Evolutionary conservation across 2,888 invertebrate genomes (phyloP).

Genomic region (Notocelia uddmanniana): DNA sequence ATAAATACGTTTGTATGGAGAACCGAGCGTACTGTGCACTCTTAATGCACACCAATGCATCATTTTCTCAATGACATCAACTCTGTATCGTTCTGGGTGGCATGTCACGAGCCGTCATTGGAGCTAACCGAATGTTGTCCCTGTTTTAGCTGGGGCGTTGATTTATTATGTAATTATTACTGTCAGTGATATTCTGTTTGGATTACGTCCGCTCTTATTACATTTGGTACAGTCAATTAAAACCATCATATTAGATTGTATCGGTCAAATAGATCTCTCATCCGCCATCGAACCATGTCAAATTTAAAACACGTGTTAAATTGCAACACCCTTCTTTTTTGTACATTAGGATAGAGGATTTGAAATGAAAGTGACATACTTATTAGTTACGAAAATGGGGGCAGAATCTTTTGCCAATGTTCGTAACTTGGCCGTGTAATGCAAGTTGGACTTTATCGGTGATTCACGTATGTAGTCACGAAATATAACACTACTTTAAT

Average conservation of each 20-base stretch:
- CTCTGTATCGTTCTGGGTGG: neutral
- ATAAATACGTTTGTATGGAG: too few species aligned
- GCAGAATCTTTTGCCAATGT: too few species aligned
- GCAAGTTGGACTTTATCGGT: too few species aligned
- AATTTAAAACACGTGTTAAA: neutral
- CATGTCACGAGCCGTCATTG: neutral
- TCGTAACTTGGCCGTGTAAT: too few species aligned
- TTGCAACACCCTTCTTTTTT: neutral
- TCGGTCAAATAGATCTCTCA: neutral
- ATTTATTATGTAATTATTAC: conserved; percentile 3
- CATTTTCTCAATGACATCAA: neutral
- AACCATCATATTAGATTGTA: neutral
- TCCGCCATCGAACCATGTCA: neutral
- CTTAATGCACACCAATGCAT: neutral
- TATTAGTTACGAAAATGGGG: too few species aligned
- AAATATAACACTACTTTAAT: too few species aligned
- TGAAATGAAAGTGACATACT: too few species aligned
- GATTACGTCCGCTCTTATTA: neutral
- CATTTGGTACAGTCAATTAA: neutral
- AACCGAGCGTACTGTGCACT: too few species aligned
- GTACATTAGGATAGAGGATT: too few species aligned
- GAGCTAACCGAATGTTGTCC: neutral
- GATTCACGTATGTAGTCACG: too few species aligned
- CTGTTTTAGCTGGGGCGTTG: neutral
- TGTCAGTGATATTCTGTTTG: neutral